Conservation (phyloP, 2,113 vertebrate species). For the Neodontobutis hainanensis region DNA sequence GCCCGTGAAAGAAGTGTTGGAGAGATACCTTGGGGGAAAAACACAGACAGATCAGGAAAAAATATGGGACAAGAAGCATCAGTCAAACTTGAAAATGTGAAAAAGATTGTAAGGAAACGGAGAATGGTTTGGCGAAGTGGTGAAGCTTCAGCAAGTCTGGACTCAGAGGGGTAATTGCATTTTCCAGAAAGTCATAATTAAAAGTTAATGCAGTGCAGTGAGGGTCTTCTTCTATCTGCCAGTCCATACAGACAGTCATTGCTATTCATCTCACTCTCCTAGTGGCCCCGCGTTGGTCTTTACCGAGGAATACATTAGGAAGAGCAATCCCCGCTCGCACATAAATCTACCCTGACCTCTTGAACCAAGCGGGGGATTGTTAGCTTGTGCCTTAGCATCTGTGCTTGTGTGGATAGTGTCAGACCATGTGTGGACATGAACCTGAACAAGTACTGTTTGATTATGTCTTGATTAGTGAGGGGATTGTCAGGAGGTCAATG, state of each 20-base stretch:
- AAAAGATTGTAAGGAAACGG: constrained; percentile 4
- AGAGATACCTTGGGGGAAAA: constrained; percentile 84
- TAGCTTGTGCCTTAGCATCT: constrained; percentile 40
- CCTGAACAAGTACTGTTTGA: constrained; percentile 31
- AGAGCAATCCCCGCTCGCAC: constrained; percentile 52
- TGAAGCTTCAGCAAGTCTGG: constrained; percentile 34
- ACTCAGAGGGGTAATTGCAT: constrained; percentile 67
- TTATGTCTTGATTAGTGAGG: constrained; percentile 45
- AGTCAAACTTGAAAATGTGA: constrained; percentile 1
- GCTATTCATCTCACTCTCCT: constrained; percentile 66
- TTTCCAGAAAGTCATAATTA: constrained; percentile 71
- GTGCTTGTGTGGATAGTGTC: constrained; percentile 33
- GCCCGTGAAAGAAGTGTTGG: constrained; percentile 92
- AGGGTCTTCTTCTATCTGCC: constrained; percentile 56
- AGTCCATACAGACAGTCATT: constrained; percentile 63
- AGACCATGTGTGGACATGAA: constrained; percentile 26
- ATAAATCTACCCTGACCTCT: constrained; percentile 61
- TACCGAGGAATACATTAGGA: constrained; percentile 59
- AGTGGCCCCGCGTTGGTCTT: constrained; percentile 48
- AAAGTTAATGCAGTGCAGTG: constrained; percentile 72
- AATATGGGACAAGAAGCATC: not conserved
- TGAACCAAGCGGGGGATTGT: constrained; percentile 43
- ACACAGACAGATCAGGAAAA: constrained; percentile 11
- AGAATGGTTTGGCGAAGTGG: constrained; percentile 22
- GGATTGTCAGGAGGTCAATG: constrained; percentile 34